A percentile compares a stretch with the other conserved stretches of the same genome.
These are phyloP conservation scores for Scyliorhinus canicula DNA, from an alignment of 2,797 vertebrate species.

Conservation along the genomic window DNA sequence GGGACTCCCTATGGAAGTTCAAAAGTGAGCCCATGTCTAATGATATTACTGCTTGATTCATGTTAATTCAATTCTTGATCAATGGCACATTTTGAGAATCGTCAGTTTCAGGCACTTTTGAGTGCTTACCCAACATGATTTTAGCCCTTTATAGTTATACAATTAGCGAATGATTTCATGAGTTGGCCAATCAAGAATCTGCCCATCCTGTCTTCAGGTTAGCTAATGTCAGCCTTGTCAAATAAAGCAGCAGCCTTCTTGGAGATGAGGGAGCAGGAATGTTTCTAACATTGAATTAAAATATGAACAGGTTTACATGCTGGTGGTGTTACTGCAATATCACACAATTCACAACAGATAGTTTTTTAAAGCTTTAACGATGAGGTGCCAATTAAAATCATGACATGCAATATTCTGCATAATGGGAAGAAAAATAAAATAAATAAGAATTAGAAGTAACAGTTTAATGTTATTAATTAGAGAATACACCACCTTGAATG, in stretches of 20 bases:
- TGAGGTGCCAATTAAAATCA: background rate
- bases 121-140: background rate
- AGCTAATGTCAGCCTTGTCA: background rate
- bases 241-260: background rate
- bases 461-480: background rate
- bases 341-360: background rate
- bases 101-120: background rate
- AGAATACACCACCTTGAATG: constrained; percentile 77
- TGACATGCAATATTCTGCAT: background rate
- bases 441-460: background rate
- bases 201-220: background rate
- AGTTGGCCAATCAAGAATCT: background rate
- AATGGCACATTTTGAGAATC: background rate
- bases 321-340: background rate
- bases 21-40: background rate
- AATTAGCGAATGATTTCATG: background rate
- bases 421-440: background rate
- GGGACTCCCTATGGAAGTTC: background rate
- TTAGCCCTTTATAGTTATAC: background rate
- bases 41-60: background rate
- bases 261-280: no score
- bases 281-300: background rate
- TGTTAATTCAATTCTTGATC: background rate
- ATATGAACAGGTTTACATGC: background rate
- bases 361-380: background rate